These are phyloP conservation scores for Gobio occitaniae DNA, from an alignment of 2,797 vertebrate species.

Conservation along the genomic window DNA sequence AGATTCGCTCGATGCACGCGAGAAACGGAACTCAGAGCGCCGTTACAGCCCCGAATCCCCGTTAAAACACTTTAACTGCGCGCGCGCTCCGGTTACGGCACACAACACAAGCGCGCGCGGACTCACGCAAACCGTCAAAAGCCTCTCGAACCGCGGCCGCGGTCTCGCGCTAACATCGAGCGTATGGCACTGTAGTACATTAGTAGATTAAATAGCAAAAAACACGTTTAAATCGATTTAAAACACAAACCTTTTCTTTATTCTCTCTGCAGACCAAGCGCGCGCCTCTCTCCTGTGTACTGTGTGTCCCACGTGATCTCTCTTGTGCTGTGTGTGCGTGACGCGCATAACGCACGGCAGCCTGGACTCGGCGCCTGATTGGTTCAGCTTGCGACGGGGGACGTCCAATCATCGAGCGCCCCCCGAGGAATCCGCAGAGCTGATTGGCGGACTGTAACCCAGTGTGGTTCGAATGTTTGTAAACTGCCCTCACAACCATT, in stretches of 20 bases:
- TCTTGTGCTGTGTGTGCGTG: neutral
- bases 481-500: neutral
- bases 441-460: slow-evolving; percentile 16
- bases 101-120: neutral
- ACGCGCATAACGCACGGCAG: neutral
- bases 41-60: neutral
- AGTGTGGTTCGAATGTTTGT: slow-evolving; percentile 30
- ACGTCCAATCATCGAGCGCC: neutral
- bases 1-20: neutral
- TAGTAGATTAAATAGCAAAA: rapidly evolving
- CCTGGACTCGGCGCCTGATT: neutral
- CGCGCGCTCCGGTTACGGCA: neutral
- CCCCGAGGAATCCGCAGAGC: neutral
- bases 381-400: neutral
- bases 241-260: slow-evolving; percentile 6
- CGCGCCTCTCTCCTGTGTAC: neutral
- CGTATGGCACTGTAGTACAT: rapidly evolving
- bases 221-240: neutral
- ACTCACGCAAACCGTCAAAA: neutral
- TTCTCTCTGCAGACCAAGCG: neutral
- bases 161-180: rapidly evolving
- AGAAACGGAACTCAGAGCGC: neutral
- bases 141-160: rapidly evolving
- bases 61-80: slow-evolving; percentile 10
- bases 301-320: slow-evolving; percentile 14